Evolutionary conservation across 1,140 invertebrate species (phyloP).

Genomic region (Drosophila albomicans): DNA sequence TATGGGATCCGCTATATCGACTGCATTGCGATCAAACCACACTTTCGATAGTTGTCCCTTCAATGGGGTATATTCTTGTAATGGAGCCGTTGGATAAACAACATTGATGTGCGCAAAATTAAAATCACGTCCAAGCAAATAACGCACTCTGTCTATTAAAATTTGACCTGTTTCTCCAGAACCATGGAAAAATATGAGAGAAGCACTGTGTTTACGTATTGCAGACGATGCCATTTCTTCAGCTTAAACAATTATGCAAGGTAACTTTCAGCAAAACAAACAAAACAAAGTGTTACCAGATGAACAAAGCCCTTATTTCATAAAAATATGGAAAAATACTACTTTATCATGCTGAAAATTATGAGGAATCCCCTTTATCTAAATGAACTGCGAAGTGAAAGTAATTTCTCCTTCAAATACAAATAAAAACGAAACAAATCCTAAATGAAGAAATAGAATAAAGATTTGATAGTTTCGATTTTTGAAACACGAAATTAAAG

Average conservation of each 20-base stretch:
- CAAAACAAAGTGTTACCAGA: not conserved
- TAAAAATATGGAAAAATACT: not conserved
- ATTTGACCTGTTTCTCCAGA: not conserved
- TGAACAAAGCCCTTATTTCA: not conserved
- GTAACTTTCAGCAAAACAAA: not conserved
- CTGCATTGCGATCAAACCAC: not conserved
- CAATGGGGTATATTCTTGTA: not conserved
- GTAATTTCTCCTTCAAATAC: not conserved
- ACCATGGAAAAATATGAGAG: not conserved
- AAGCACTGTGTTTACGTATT: not conserved
- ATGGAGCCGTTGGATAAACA: not conserved
- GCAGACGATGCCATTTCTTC: not conserved
- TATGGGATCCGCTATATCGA: not conserved
- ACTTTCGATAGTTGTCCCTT: not conserved
- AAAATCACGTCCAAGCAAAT: not conserved
- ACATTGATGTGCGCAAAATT: not conserved
- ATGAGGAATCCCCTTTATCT: not conserved
- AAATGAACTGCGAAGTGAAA: not conserved
- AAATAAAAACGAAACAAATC: not conserved
- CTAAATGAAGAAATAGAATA: not conserved
- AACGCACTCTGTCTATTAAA: not conserved
- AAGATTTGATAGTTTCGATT: not conserved
- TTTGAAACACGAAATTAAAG: slow-evolving; percentile 40
- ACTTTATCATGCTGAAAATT: not conserved
- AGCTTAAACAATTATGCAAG: not conserved